Evolutionary conservation across 1,140 invertebrate species (phyloP), one percentile per base, ranked within the genome.

Genomic region (Portunus trituberculatus): DNA sequence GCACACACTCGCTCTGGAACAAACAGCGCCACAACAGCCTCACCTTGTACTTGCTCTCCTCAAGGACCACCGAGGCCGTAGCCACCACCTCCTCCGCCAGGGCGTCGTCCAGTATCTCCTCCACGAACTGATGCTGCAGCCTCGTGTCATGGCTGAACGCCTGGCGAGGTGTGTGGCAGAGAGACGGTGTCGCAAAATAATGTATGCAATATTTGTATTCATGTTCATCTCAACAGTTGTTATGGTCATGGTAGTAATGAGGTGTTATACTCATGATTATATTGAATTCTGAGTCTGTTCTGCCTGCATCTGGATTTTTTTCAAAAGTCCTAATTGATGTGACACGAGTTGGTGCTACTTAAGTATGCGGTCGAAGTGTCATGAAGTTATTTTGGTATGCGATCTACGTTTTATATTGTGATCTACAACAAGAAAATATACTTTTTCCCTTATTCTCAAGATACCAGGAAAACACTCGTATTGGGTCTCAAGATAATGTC

Each of bases 11-110:
- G 39, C 1, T 1, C 39, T 39, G 39, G 6, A 6, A 39, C 39
- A 39, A 39, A 28, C 20, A 14, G 0, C n/a, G 8, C 0, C 3
- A 31, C 31, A 25, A 20, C n/a, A 52, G 16, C 6, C 48, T 92
- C 16, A 95, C 94, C 94, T 95, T 8, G 59, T 95, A 95, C n/a
- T 95, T 95, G 91, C 84, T 95, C 39, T 95, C 46, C 52, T 95
- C 91, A 10, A 95, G 48, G 52, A 92, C 84, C 10, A 87, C 84
- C 20, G 94, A 95, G 25, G 91, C 84, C 20, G 48, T 20, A 29
- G 94, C 90, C 0, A 92, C 94, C 32, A 95, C 76, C 84, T 95
- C 94, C 52, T 95, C 91, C 39, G 32, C 45, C n/a, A 93, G 92
- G 59, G 83, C 29, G 94, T 95, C 94, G 31, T 48, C 86, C 8